Evolutionary conservation across 2,113 vertebrate genomes (phyloP).

Genomic region (Semicossyphus pulcher): DNA sequence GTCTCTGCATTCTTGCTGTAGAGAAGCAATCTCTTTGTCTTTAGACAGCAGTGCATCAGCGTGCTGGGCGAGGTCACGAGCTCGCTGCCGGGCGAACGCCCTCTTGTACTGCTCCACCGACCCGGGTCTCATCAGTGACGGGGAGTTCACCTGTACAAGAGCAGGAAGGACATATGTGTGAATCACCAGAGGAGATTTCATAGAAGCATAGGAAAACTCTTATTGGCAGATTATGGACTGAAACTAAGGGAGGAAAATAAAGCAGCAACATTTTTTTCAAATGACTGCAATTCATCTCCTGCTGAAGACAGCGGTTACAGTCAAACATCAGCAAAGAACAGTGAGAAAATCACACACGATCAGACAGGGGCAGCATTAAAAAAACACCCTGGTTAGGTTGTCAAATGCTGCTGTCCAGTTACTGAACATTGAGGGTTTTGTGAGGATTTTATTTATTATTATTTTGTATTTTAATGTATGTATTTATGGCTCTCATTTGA

Average conservation of each 20-base stretch:
- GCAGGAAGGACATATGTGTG: neutral
- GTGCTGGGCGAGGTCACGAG: constrained; percentile 92
- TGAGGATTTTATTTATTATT: too few species aligned
- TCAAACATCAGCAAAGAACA: neutral
- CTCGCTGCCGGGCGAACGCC: constrained; percentile 92
- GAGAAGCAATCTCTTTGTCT: constrained; percentile 93
- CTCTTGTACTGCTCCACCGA: constrained; percentile 91
- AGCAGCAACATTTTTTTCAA: too few species aligned
- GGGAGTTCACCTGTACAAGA: constrained; percentile 88
- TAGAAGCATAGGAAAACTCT: too few species aligned
- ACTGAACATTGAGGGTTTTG: neutral
- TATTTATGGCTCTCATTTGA: neutral
- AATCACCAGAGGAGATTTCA: neutral
- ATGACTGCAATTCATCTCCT: too few species aligned
- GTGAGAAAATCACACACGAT: neutral
- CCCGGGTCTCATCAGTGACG: constrained; percentile 84
- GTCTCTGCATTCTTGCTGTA: constrained; percentile 91
- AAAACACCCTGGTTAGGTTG: neutral
- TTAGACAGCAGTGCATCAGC: constrained; percentile 92
- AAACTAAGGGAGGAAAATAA: too few species aligned
- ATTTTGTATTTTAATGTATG: too few species aligned
- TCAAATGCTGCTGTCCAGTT: neutral
- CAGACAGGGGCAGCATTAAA: neutral
- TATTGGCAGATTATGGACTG: too few species aligned
- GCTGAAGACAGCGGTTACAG: too few species aligned